Conservation (phyloP, 1,140 invertebrate genomes). For the Drosophila fuyamai region DNA sequence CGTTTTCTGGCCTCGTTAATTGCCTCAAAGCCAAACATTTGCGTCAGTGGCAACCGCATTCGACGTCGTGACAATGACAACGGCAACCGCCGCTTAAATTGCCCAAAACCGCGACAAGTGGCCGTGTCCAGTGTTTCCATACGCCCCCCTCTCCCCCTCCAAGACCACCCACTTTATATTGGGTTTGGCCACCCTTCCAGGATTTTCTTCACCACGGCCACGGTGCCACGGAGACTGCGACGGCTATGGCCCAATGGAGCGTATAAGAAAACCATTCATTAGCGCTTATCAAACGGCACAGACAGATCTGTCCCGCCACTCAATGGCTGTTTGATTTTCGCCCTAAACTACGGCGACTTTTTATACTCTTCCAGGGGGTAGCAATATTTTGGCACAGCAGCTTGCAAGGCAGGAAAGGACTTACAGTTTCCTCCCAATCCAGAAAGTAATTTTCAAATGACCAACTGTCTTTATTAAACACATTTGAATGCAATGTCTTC, state of each 20-base stretch:
- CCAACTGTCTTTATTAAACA: too few relatives aligned
- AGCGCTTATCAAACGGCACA: constrained; percentile 75
- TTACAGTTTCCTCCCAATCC: too few relatives aligned
- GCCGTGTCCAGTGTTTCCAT: constrained; percentile 45
- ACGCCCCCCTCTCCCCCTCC: constrained; percentile 1
- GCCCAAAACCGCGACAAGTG: constrained; percentile 81
- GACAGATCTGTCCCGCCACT: constrained; percentile 60
- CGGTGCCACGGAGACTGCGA: constrained; percentile 11
- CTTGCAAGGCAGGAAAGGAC: neutral
- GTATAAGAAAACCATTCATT: constrained; percentile 82
- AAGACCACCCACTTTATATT: neutral
- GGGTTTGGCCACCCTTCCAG: constrained; percentile 5
- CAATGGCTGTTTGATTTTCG: constrained; percentile 75
- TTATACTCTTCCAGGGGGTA: constrained; percentile 4
- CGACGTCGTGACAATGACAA: constrained; percentile 74
- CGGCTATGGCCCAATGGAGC: constrained; percentile 69
- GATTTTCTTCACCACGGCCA: constrained; percentile 39
- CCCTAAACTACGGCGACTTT: constrained; percentile 60
- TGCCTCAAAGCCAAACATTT: constrained; percentile 82
- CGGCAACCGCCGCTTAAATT: constrained; percentile 80
- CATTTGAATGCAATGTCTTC: too few relatives aligned
- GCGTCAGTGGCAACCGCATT: constrained; percentile 68
- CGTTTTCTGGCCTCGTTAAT: constrained; percentile 71
- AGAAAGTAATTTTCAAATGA: too few relatives aligned
- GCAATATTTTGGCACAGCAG: neutral